Percentiles rank a stretch among this genome's conserved stretches.
phyloP scores from a whole-genome alignment of 92 coral and sea anemone species.

The Epizoanthus ramosus region DNA sequence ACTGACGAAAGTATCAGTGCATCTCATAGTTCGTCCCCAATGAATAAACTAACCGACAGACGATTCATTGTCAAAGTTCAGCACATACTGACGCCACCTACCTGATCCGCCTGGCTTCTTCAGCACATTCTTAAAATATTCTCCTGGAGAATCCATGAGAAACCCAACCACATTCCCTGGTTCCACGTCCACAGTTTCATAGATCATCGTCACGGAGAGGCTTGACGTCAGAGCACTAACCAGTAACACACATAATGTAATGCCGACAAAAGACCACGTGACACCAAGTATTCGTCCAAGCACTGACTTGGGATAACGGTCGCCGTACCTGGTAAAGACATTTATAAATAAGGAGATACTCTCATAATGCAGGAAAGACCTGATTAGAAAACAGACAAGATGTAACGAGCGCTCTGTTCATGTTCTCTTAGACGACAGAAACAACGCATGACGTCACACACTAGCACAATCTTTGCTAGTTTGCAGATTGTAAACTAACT shows the following conservation, averaged over 20 bases:
- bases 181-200: background rate
- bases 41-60: too few species aligned
- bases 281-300: background rate
- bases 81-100: background rate
- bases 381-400: too few species aligned
- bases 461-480: too few species aligned
- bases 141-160: background rate
- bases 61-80: too few species aligned
- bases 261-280: conserved; percentile 6
- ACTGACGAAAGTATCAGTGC: too few species aligned
- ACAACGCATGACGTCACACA: too few species aligned
- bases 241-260: background rate
- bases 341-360: background rate
- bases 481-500: too few species aligned
- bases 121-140: background rate
- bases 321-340: conserved; percentile 1
- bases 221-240: background rate
- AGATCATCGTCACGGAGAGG: background rate
- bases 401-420: too few species aligned
- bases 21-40: too few species aligned
- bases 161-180: background rate
- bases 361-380: too few species aligned
- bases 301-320: background rate
- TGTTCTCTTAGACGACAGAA: too few species aligned
- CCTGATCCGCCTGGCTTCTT: conserved; percentile 1